Percentiles rank a stretch among this genome's conserved stretches.
phyloP scores from a whole-genome alignment of 2,797 vertebrate species.

The Crypturellus tataupa region DNA sequence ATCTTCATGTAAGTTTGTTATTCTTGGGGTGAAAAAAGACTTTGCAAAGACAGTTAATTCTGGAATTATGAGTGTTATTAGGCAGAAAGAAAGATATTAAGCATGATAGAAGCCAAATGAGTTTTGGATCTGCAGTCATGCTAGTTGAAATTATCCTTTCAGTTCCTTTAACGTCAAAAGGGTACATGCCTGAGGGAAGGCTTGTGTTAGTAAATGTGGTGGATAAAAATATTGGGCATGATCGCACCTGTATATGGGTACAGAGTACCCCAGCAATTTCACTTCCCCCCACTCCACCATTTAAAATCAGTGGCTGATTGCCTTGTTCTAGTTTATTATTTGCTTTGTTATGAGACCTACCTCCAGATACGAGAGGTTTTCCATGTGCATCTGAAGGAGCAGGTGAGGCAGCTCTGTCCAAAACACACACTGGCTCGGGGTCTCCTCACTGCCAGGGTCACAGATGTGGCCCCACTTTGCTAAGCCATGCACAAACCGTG shows the following conservation, averaged over 20 bases:
- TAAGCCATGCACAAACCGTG: fast-evolving
- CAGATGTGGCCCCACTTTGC: neutral
- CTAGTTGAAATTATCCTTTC: neutral
- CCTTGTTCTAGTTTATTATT: neutral
- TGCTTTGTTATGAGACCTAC: neutral
- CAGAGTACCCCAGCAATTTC: neutral
- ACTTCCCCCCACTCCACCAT: neutral
- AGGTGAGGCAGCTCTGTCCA: neutral
- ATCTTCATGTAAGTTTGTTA: conserved; percentile 8
- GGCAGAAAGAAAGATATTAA: neutral
- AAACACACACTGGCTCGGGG: neutral
- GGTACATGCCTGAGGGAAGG: neutral
- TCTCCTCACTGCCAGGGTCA: neutral
- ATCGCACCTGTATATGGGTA: neutral
- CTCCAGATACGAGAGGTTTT: neutral
- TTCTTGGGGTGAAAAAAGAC: neutral
- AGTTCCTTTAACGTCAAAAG: neutral
- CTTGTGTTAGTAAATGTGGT: neutral
- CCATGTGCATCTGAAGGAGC: neutral
- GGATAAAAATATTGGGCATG: conserved; percentile 5
- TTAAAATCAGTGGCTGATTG: neutral
- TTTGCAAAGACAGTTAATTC: neutral
- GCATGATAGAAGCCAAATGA: neutral
- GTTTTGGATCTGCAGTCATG: neutral
- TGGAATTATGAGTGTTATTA: conserved; percentile 2